Evolutionary conservation across 2,797 vertebrate genomes (phyloP).

Genomic region (Syndactyla subalaris): DNA sequence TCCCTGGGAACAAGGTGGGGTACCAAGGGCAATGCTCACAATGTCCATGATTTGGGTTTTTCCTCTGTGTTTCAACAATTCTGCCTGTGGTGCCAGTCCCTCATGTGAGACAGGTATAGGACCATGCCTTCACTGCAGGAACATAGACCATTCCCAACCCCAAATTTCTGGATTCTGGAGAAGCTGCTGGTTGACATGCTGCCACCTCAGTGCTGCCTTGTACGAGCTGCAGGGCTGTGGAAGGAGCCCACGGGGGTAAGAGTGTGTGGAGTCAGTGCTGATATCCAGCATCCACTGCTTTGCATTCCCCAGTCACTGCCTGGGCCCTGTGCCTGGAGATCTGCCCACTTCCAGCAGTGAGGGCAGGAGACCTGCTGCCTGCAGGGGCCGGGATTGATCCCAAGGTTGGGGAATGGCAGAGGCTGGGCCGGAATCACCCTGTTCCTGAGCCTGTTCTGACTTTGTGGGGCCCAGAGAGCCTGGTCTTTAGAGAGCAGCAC

Average conservation of each 20-base stretch:
- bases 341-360: neutral
- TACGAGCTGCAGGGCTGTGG: fast-evolving
- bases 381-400: fast-evolving
- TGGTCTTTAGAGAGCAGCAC: neutral
- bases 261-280: neutral
- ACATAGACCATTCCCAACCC: fast-evolving
- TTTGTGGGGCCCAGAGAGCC: fast-evolving
- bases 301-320: fast-evolving
- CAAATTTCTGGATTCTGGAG: neutral
- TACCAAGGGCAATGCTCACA: fast-evolving
- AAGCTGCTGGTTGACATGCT: fast-evolving
- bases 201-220: neutral
- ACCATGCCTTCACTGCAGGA: fast-evolving
- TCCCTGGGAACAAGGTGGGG: neutral
- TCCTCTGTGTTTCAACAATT: neutral
- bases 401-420: neutral
- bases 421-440: neutral
- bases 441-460: neutral
- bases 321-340: fast-evolving
- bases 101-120: fast-evolving
- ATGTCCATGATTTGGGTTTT: fast-evolving
- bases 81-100: neutral
- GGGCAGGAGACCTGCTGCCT: neutral
- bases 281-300: fast-evolving
- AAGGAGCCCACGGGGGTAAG: fast-evolving